phyloP scores from a whole-genome alignment of 2,888 invertebrate species.

The Ophion costatus region DNA sequence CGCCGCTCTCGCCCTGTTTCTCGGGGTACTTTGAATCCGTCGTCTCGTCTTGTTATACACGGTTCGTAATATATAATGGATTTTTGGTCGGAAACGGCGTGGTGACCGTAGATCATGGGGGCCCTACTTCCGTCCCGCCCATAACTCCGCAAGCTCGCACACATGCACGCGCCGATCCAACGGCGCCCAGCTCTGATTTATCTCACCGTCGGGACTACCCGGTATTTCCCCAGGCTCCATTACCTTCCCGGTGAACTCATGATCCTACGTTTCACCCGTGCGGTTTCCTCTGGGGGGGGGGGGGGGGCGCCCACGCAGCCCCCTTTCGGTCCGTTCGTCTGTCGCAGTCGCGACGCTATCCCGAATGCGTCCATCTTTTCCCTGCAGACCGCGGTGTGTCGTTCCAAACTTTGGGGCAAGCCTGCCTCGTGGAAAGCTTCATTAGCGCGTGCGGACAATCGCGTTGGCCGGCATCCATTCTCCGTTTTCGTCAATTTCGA shows the following conservation, averaged over 20 bases:
- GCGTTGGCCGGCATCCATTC: neutral
- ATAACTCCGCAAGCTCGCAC: slow-evolving; percentile 72
- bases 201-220: slow-evolving; percentile 72
- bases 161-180: slow-evolving; percentile 68
- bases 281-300: no score
- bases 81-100: slow-evolving; percentile 81
- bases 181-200: slow-evolving; percentile 76
- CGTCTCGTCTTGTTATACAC: slow-evolving; percentile 74
- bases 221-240: slow-evolving; percentile 73
- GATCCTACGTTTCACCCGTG: slow-evolving; percentile 65
- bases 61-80: slow-evolving; percentile 80
- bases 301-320: no score
- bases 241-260: slow-evolving; percentile 77
- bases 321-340: slow-evolving; percentile 28
- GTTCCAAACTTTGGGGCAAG: slow-evolving; percentile 14
- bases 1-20: slow-evolving; percentile 26
- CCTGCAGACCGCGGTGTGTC: slow-evolving; percentile 21
- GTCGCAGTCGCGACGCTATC: slow-evolving; percentile 16
- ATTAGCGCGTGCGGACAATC: slow-evolving; percentile 6
- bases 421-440: slow-evolving; percentile 17
- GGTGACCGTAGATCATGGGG: slow-evolving; percentile 80
- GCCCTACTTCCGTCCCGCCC: slow-evolving; percentile 80
- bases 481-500: neutral
- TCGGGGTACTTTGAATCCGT: slow-evolving; percentile 49
- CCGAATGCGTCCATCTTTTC: slow-evolving; percentile 44